Evolutionary conservation across 2,113 vertebrate genomes (phyloP).

Genomic region (Cryptotis parvus): DNA sequence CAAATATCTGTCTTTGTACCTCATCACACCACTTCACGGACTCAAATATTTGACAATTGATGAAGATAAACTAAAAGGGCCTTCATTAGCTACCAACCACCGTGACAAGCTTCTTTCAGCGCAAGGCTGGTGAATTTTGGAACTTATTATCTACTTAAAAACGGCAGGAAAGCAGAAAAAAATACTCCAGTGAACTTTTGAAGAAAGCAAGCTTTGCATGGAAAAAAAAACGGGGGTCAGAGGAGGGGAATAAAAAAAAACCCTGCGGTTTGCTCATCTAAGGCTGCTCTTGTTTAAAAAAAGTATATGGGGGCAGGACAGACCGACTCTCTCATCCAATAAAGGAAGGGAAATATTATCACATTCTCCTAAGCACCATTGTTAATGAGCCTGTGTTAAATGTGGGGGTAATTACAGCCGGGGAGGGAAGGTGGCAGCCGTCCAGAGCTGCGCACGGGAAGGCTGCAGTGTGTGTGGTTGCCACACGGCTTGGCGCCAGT

Average conservation of each 20-base stretch:
- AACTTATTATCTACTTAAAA: conserved; percentile 92
- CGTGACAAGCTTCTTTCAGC: conserved; percentile 92
- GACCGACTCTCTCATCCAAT: conserved; percentile 72
- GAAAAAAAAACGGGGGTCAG: conserved; percentile 77
- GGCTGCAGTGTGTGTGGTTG: not conserved
- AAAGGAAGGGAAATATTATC: conserved; percentile 81
- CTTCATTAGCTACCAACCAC: conserved; percentile 96
- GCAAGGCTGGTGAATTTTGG: conserved; percentile 90
- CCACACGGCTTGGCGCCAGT: not conserved
- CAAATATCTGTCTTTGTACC: conserved; percentile 99
- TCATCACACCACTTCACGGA: conserved; percentile 99
- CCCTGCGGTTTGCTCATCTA: conserved; percentile 74
- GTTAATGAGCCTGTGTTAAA: conserved; percentile 56
- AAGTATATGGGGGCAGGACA: conserved; percentile 55
- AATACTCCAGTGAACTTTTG: conserved; percentile 89
- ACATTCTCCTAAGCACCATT: conserved; percentile 61
- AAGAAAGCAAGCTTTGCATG: conserved; percentile 84
- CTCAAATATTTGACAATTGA: conserved; percentile 99
- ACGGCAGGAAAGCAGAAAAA: conserved; percentile 91
- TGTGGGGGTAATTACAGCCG: conserved; percentile 69
- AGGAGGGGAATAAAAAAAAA: conserved; percentile 29
- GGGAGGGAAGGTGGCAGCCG: conserved; percentile 46
- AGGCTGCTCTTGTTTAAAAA: conserved; percentile 79
- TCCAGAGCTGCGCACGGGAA: conserved; percentile 42
- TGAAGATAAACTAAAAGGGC: conserved; percentile 98